Percentiles rank a stretch among this genome's conserved stretches.
Conservation (phyloP, 1,140 invertebrate genomes). For the Musca vetustissima region DNA sequence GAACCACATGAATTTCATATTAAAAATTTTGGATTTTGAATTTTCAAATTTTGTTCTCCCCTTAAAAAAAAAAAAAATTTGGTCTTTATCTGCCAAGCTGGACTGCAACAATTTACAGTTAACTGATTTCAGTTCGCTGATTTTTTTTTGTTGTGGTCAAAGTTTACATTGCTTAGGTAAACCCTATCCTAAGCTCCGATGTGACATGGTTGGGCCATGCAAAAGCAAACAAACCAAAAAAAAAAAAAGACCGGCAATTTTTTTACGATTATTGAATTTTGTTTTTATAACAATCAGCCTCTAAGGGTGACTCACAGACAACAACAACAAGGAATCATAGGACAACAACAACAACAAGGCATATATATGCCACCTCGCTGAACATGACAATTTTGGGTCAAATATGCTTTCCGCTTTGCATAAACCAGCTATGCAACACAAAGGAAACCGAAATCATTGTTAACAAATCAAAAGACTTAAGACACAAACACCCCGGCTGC, state of each 20-base stretch:
- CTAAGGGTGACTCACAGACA: slow-evolving; percentile 5
- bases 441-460: not conserved
- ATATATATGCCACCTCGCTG: too few relatives aligned
- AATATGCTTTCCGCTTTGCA: not conserved
- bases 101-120: slow-evolving; percentile 24
- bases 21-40: too few relatives aligned
- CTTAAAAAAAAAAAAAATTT: too few relatives aligned
- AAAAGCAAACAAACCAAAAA: not conserved
- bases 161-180: slow-evolving; percentile 16
- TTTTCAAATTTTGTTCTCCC: too few relatives aligned
- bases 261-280: not conserved
- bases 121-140: not conserved
- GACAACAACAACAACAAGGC: not conserved
- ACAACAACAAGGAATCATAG: not conserved
- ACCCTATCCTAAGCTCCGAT: not conserved
- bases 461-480: slow-evolving; percentile 11
- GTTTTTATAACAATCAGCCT: not conserved
- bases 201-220: not conserved
- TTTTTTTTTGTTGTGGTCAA: slow-evolving; percentile 7
- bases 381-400: slow-evolving; percentile 11
- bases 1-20: slow-evolving; percentile 20
- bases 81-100: too few relatives aligned
- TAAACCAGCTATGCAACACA: too few relatives aligned
- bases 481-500: not conserved
- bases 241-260: too few relatives aligned